These are phyloP conservation scores for Arremon brunneinucha DNA, from an alignment of 2,797 vertebrate genomes.

Conservation along the genomic window DNA sequence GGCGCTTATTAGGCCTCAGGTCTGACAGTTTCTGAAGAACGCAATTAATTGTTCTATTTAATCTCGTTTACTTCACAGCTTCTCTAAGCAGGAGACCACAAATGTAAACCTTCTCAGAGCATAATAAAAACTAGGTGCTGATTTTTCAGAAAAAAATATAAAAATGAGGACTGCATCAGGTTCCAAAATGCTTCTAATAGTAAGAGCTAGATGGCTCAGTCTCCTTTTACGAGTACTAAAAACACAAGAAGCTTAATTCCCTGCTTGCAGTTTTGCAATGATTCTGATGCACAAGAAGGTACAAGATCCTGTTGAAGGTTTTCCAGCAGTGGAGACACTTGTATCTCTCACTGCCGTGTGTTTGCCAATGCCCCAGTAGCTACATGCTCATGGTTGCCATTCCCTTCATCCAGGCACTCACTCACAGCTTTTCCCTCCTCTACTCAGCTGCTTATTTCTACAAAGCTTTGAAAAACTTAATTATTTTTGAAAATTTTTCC, in stretches of 20 bases:
- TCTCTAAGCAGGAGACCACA: not conserved
- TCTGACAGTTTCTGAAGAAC: not conserved
- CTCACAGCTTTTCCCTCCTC: not conserved
- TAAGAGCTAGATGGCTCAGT: not conserved
- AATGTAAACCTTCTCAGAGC: not conserved
- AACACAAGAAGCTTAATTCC: not conserved
- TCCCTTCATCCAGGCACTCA: not conserved
- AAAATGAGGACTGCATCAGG: not conserved
- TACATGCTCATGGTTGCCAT: not conserved
- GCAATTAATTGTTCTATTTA: slow-evolving; percentile 10
- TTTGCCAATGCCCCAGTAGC: not conserved
- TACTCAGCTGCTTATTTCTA: not conserved
- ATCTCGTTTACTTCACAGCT: slow-evolving; percentile 31
- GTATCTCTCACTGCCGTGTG: not conserved
- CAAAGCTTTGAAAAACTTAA: not conserved
- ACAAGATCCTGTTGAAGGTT: not conserved
- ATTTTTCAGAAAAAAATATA: not conserved
- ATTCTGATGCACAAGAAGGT: not conserved
- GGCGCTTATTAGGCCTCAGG: not conserved
- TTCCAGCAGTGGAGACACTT: not conserved
- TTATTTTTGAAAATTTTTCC: not conserved
- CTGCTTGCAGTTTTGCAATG: not conserved
- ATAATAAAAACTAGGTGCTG: not conserved
- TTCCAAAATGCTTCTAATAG: not conserved
- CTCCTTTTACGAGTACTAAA: not conserved